A percentile compares a stretch with the other conserved stretches of the same genome.
Conservation (phyloP, 2,797 vertebrate genomes). For the Crax fasciolata region DNA sequence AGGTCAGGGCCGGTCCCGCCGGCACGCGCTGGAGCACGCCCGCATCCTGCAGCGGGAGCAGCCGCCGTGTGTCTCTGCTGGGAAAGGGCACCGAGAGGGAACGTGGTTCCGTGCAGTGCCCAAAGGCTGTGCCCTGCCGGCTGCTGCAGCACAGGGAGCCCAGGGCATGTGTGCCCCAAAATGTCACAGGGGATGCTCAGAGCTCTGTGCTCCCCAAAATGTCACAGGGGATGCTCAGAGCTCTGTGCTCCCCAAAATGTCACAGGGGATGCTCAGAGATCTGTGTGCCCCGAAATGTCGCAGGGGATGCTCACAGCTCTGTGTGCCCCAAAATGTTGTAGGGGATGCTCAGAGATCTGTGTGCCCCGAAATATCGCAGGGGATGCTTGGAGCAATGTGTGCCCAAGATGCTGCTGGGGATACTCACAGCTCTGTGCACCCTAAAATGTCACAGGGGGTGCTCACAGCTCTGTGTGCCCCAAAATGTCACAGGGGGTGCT, state of each 20-base stretch:
- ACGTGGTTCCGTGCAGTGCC: accelerated
- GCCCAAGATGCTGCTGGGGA: too few relatives aligned
- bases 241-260: too few relatives aligned
- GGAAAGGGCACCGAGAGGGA: background rate
- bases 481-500: background rate
- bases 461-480: too few relatives aligned
- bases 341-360: background rate
- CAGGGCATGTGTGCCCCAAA: background rate
- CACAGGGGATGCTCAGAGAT: too few relatives aligned
- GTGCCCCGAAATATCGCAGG: too few relatives aligned
- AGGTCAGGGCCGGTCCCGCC: slow-evolving; percentile 78
- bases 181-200: background rate
- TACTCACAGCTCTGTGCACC: too few relatives aligned
- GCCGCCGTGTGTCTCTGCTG: background rate
- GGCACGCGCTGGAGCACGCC: slow-evolving; percentile 67
- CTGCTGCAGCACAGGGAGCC: background rate
- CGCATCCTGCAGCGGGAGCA: slow-evolving; percentile 25
- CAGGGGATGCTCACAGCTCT: too few relatives aligned
- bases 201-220: too few relatives aligned
- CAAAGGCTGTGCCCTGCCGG: background rate
- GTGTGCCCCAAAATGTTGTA: background rate
- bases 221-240: too few relatives aligned
- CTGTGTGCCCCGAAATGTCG: too few relatives aligned
- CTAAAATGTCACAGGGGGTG: too few relatives aligned
- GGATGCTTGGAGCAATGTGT: too few relatives aligned